Conservation (phyloP, 2,888 invertebrate genomes). For the Amphimallon solstitiale region DNA sequence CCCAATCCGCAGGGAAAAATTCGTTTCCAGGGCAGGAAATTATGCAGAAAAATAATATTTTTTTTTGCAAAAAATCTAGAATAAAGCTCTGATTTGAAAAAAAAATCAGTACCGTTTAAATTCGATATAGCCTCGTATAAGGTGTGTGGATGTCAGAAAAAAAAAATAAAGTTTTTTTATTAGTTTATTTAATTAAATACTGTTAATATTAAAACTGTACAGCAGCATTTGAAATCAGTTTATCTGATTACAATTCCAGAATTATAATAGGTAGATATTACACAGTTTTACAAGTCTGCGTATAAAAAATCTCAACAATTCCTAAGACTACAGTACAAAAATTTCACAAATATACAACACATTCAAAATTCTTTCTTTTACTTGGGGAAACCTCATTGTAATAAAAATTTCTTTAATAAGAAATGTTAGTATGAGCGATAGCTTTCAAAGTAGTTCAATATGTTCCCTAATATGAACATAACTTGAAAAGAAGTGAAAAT, state of each 20-base stretch:
- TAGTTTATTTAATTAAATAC: constrained; percentile 23
- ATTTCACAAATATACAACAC: constrained; percentile 2
- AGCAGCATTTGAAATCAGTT: constrained; percentile 4
- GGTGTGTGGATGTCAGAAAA: background rate
- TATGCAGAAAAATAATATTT: too few species aligned
- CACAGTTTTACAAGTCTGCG: constrained; percentile 27
- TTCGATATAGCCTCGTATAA: too few species aligned
- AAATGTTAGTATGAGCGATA: background rate
- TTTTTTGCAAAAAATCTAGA: too few species aligned
- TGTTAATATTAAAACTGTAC: constrained; percentile 34
- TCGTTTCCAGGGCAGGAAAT: too few species aligned
- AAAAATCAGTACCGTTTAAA: too few species aligned
- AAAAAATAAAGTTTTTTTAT: background rate
- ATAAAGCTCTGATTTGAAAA: too few species aligned
- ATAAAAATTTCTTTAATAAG: constrained; percentile 7
- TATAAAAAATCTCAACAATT: constrained; percentile 29
- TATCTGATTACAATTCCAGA: constrained; percentile 15
- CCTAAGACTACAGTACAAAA: constrained; percentile 20
- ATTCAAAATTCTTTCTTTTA: background rate
- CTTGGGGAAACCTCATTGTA: constrained; percentile 14
- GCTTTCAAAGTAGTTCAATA: background rate
- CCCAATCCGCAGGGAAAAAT: too few species aligned
- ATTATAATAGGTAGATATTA: constrained; percentile 16
- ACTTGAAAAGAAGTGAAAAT: background rate
- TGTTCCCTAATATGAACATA: background rate